These are phyloP conservation scores for Urocitellus parryii DNA, from an alignment of 2,113 vertebrate species.

Conservation along the genomic window DNA sequence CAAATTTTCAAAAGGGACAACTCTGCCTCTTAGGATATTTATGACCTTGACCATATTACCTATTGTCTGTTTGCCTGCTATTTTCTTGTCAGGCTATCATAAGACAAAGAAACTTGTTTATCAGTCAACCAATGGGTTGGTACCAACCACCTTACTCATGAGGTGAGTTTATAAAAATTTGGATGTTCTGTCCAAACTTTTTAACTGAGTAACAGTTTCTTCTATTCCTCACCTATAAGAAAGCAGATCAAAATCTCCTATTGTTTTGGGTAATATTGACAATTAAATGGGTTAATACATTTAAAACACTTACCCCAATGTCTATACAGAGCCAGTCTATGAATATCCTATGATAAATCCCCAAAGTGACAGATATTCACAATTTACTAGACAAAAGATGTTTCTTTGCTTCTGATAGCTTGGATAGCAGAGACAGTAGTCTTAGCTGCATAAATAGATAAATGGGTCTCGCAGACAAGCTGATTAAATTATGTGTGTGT, in stretches of 20 bases:
- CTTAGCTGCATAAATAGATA: neutral
- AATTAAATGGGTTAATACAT: neutral
- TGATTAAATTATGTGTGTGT: neutral
- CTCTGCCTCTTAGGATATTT: neutral
- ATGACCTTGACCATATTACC: neutral
- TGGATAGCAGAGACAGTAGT: neutral
- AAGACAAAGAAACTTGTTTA: neutral
- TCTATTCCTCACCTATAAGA: neutral
- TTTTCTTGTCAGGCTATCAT: neutral
- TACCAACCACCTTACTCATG: neutral
- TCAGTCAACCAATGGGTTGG: neutral
- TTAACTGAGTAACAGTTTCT: neutral
- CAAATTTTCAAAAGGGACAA: neutral
- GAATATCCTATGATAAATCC: too few relatives aligned
- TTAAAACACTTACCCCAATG: neutral
- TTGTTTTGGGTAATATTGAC: neutral
- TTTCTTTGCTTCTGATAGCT: neutral
- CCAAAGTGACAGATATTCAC: neutral
- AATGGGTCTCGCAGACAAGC: neutral
- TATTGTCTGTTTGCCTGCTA: neutral
- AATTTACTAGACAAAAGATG: neutral
- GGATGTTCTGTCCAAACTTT: neutral
- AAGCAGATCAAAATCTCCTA: neutral
- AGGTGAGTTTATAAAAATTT: constrained; percentile 10
- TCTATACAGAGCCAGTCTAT: neutral